phyloP scores from a whole-genome alignment of 2,797 vertebrate species.

The Ambastaia sidthimunki region DNA sequence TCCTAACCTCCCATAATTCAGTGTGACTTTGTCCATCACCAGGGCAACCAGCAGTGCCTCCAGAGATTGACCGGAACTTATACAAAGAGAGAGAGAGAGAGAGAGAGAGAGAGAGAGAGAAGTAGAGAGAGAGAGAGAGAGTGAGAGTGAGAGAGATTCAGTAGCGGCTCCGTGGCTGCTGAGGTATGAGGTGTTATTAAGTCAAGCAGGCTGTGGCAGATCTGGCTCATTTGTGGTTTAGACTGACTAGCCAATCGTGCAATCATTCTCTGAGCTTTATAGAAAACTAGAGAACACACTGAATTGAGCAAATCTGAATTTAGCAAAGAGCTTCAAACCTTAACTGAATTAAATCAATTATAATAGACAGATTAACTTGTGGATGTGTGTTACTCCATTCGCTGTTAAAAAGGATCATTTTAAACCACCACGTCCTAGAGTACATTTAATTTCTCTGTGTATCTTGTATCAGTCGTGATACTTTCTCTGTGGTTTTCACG shows the following conservation, averaged over 20 bases:
- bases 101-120: constrained; percentile 31
- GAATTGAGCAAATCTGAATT: not conserved
- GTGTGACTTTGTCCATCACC: constrained; percentile 64
- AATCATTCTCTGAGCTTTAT: constrained; percentile 34
- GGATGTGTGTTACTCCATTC: too few relatives aligned
- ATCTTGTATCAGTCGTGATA: not conserved
- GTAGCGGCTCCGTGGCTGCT: constrained; percentile 16
- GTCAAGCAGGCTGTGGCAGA: constrained; percentile 29
- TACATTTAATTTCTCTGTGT: too few relatives aligned
- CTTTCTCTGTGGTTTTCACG: not conserved
- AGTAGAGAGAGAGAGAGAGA: constrained; percentile 40
- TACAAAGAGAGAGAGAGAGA: constrained; percentile 47
- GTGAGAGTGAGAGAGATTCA: constrained; percentile 30
- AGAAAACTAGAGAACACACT: not conserved
- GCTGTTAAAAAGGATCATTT: too few relatives aligned
- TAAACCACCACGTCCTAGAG: too few relatives aligned
- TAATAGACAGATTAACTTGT: too few relatives aligned
- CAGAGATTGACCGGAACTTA: constrained; percentile 65
- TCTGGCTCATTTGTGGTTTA: constrained; percentile 19
- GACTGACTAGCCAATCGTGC: constrained; percentile 55
- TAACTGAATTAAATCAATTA: not conserved
- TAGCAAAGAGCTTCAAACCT: not conserved
- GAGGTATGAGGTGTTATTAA: constrained; percentile 19
- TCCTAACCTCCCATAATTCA: constrained; percentile 70
- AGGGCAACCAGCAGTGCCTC: constrained; percentile 64